These are phyloP conservation scores for Dendrolimus pini DNA, from an alignment of 2,888 invertebrate genomes.

Conservation along the genomic window DNA sequence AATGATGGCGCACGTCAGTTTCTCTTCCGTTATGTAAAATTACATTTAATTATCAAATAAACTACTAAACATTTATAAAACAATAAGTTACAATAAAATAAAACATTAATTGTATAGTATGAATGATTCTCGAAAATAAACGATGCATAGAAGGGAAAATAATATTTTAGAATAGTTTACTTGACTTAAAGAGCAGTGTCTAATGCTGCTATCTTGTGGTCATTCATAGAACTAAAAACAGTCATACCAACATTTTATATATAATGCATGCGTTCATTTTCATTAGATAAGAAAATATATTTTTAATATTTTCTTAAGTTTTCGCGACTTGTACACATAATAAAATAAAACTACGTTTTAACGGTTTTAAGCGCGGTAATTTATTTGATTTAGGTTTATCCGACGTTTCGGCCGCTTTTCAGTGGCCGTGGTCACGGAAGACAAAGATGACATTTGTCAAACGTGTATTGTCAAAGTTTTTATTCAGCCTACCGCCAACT, in stretches of 20 bases:
- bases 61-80: not conserved
- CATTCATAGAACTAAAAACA: not conserved
- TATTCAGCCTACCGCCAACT: too few species aligned
- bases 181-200: not conserved
- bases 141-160: not conserved
- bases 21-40: constrained; percentile 1
- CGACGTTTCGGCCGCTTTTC: too few species aligned
- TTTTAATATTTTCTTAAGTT: too few species aligned
- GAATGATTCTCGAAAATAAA: not conserved
- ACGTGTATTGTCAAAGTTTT: too few species aligned
- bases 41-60: not conserved
- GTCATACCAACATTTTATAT: not conserved
- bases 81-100: not conserved
- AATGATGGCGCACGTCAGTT: constrained; percentile 36
- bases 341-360: too few species aligned
- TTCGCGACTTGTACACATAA: too few species aligned
- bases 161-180: not conserved
- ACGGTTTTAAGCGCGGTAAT: too few species aligned
- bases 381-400: too few species aligned
- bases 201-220: not conserved
- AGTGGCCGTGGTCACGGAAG: too few species aligned
- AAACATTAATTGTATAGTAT: not conserved
- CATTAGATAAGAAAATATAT: too few species aligned
- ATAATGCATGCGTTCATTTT: not conserved
- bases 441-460: too few species aligned